Percentiles rank a stretch among this genome's conserved stretches.
Conservation (phyloP, 2,888 invertebrate species). For the Rhingia rostrata region DNA sequence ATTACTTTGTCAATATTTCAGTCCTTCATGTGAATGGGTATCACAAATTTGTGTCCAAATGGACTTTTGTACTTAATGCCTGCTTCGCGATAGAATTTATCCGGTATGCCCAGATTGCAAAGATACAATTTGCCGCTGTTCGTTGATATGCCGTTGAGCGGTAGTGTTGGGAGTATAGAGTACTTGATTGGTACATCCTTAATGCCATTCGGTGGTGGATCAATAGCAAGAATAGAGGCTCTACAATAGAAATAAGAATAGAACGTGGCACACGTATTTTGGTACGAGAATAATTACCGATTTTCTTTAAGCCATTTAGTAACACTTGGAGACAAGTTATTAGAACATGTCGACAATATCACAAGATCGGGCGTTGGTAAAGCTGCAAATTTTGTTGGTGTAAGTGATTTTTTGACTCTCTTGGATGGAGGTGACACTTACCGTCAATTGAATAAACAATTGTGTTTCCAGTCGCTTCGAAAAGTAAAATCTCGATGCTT, state of each 20-base stretch:
- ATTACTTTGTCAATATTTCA: conserved; percentile 79
- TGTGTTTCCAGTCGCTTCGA: conserved; percentile 86
- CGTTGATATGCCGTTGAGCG: conserved; percentile 85
- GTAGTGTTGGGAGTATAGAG: conserved; percentile 88
- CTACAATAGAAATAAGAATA: conserved; percentile 77
- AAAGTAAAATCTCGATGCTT: conserved; percentile 86
- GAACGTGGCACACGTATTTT: background rate
- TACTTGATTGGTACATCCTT: conserved; percentile 86
- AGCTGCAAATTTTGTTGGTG: conserved; percentile 76
- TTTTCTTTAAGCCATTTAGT: conserved; percentile 88
- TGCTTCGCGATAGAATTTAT: conserved; percentile 89
- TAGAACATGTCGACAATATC: conserved; percentile 81
- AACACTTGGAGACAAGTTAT: conserved; percentile 83
- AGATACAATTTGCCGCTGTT: conserved; percentile 90
- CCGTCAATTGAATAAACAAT: conserved; percentile 84
- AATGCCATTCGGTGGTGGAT: conserved; percentile 89
- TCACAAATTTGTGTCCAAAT: conserved; percentile 92
- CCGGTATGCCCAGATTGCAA: conserved; percentile 92
- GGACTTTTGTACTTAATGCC: conserved; percentile 92
- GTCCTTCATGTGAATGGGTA: conserved; percentile 87
- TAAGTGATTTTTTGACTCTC: background rate
- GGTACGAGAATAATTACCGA: conserved; percentile 78
- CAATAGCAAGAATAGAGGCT: conserved; percentile 89
- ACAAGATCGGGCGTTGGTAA: conserved; percentile 83
- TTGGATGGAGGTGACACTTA: conserved; percentile 63